These are phyloP conservation scores for Rhinogobio ventralis DNA, from an alignment of 2,797 vertebrate genomes.

Conservation along the genomic window DNA sequence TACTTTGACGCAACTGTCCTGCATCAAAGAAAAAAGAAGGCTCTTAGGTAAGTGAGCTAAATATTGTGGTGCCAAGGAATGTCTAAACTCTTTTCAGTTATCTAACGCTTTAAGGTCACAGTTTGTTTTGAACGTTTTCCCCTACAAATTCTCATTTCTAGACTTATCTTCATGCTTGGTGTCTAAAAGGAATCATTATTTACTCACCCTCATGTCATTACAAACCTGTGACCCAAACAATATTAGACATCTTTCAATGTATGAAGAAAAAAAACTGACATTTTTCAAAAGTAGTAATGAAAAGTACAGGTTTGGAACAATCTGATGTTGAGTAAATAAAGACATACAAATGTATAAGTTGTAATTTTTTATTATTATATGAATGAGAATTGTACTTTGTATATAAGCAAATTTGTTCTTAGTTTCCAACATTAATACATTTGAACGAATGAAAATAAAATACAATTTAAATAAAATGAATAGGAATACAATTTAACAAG, in stretches of 20 bases:
- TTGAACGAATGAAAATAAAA: background rate
- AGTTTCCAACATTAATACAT: background rate
- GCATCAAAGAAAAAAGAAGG: slow-evolving; percentile 18
- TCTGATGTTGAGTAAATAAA: no score
- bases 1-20: slow-evolving; percentile 48
- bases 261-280: background rate
- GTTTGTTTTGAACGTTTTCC: background rate
- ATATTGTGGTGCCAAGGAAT: slow-evolving; percentile 14
- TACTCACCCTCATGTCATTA: background rate
- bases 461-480: no score
- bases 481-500: background rate
- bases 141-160: background rate
- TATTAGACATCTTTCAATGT: background rate
- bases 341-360: background rate
- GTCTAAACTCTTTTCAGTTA: background rate
- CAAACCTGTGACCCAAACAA: background rate
- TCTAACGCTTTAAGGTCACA: background rate
- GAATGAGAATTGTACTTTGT: no score
- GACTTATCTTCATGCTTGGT: background rate
- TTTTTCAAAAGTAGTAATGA: background rate
- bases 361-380: background rate
- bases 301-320: background rate
- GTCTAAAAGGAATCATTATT: background rate
- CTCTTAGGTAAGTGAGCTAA: slow-evolving; percentile 31
- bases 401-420: background rate